These are phyloP conservation scores for Zoanthus sociatus DNA, from an alignment of 92 coral and sea anemone genomes.

Conservation along the genomic window DNA sequence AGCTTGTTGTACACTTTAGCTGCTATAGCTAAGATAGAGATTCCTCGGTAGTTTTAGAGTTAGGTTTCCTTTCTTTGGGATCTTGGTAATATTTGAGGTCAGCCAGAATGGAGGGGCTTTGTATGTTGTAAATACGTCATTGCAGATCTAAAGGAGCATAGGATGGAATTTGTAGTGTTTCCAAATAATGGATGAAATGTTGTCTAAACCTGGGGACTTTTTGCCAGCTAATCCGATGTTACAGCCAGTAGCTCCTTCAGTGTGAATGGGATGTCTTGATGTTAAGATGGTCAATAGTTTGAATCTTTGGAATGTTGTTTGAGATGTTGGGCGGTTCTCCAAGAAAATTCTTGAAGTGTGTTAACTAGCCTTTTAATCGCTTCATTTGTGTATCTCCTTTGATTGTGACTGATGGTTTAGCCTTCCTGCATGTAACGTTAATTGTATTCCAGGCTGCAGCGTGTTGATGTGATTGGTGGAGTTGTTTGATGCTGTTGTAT, in stretches of 20 bases:
- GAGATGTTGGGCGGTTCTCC: neutral
- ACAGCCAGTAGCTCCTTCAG: neutral
- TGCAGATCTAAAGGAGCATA: conserved; percentile 21
- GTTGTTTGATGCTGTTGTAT: conserved; percentile 1
- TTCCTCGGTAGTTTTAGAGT: conserved; percentile 26
- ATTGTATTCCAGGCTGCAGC: too few relatives aligned
- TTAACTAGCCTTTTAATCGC: conserved; percentile 16
- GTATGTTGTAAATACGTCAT: neutral
- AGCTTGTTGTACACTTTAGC: conserved; percentile 16
- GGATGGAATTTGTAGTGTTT: neutral
- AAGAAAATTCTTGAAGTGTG: conserved; percentile 26
- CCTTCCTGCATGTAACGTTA: neutral
- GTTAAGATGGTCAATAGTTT: neutral
- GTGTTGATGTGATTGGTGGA: neutral
- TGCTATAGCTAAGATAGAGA: neutral
- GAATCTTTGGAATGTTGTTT: conserved; percentile 15
- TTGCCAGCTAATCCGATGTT: conserved; percentile 11
- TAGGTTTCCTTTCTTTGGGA: conserved; percentile 44
- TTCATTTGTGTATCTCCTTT: conserved; percentile 5
- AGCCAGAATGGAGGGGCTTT: neutral
- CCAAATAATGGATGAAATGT: conserved; percentile 39
- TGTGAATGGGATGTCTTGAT: conserved; percentile 21
- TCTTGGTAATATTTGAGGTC: neutral
- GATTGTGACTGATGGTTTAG: conserved; percentile 7
- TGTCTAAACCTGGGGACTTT: conserved; percentile 31